These are phyloP conservation scores for Macquaria australasica DNA, from an alignment of 2,113 vertebrate genomes.

Conservation along the genomic window DNA sequence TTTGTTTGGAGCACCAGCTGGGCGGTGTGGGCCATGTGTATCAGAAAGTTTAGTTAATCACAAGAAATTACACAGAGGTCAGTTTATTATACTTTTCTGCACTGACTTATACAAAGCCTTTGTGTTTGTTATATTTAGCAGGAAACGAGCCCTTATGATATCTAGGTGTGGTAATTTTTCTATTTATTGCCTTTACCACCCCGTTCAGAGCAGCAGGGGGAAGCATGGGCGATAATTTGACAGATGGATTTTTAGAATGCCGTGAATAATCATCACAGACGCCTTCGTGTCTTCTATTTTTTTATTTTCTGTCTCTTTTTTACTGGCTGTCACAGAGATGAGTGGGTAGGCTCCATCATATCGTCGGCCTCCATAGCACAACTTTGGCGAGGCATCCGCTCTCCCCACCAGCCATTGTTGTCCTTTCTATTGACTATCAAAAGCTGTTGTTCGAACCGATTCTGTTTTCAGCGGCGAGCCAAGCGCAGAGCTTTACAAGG, in stretches of 20 bases:
- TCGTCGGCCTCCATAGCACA: conserved; percentile 41
- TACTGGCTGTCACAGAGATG: conserved; percentile 64
- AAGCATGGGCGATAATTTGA: conserved; percentile 59
- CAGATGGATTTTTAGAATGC: conserved; percentile 67
- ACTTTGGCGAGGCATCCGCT: conserved; percentile 29
- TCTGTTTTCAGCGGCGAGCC: conserved; percentile 12
- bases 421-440: conserved; percentile 35
- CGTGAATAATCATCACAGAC: conserved; percentile 49
- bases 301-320: conserved; percentile 20
- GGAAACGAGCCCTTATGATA: conserved; percentile 41
- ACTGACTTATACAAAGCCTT: conserved; percentile 24
- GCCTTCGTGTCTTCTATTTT: conserved; percentile 36
- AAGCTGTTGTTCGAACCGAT: conserved; percentile 44
- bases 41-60: conserved; percentile 41
- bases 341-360: conserved; percentile 69
- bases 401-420: conserved; percentile 60
- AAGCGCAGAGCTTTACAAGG: background rate
- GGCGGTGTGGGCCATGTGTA: background rate
- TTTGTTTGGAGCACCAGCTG: conserved; percentile 37
- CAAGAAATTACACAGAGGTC: conserved; percentile 22
- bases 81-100: background rate
- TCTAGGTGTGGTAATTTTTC: conserved; percentile 44
- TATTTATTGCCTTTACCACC: conserved; percentile 41
- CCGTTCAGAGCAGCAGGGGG: conserved; percentile 28
- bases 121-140: conserved; percentile 53